A percentile compares a stretch with the other conserved stretches of the same genome.
Evolutionary conservation across 1,140 invertebrate genomes (phyloP).

Genomic region (Halyomorpha halys): DNA sequence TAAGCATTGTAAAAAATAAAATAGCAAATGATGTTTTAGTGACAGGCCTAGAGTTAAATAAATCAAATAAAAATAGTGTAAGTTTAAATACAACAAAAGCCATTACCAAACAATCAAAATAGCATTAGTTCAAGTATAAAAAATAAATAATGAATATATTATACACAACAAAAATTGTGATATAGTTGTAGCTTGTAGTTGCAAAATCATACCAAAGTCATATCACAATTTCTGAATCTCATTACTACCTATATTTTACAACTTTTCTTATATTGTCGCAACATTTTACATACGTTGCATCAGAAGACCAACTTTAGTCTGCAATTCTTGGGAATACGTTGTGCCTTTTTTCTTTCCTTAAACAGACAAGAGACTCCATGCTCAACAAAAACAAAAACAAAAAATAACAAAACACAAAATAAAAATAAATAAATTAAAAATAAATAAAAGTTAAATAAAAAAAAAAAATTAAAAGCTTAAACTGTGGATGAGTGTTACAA

Average conservation of each 20-base stretch:
- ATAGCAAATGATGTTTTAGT: background rate
- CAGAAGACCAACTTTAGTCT: constrained; percentile 42
- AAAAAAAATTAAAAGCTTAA: constrained; percentile 11
- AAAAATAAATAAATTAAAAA: constrained; percentile 15
- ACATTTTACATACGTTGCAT: constrained; percentile 43
- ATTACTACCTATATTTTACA: constrained; percentile 8
- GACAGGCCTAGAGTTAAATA: too few relatives aligned
- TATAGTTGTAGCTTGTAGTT: too few relatives aligned
- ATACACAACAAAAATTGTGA: too few relatives aligned
- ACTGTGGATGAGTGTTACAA: too few relatives aligned
- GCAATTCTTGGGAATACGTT: constrained; percentile 44
- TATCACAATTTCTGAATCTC: too few relatives aligned
- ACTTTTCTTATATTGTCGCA: background rate
- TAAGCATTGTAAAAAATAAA: background rate
- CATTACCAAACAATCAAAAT: too few relatives aligned
- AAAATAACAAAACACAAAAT: constrained; percentile 23
- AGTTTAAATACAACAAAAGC: too few relatives aligned
- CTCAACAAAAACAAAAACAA: constrained; percentile 19
- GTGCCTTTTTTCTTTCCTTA: constrained; percentile 41
- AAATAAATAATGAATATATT: too few relatives aligned
- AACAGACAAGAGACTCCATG: constrained; percentile 21
- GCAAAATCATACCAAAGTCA: too few relatives aligned
- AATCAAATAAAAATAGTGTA: too few relatives aligned
- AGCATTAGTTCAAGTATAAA: too few relatives aligned
- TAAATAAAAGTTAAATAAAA: background rate